Percentiles rank a stretch among this genome's conserved stretches.
Evolutionary conservation across 2,113 vertebrate species (phyloP).

Genomic region (Mus spicilegus): DNA sequence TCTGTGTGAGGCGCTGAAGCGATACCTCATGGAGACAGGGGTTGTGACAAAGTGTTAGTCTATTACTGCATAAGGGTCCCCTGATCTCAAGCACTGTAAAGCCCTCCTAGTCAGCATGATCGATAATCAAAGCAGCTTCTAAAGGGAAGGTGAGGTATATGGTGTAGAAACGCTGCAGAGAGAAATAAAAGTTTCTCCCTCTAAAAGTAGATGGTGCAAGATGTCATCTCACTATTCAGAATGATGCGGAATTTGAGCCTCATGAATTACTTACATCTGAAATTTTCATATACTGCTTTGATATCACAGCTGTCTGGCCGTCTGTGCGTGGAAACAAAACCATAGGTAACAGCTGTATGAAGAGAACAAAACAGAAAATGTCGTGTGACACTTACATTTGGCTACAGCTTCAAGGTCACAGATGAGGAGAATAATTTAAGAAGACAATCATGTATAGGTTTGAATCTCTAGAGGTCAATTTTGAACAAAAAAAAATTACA

Average conservation of each 20-base stretch:
- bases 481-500: conserved; percentile 12
- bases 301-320: background rate
- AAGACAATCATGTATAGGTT: background rate
- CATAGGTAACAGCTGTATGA: background rate
- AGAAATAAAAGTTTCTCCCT: background rate
- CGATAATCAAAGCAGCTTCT: background rate
- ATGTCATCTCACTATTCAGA: background rate
- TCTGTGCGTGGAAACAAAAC: background rate
- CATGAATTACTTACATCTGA: background rate
- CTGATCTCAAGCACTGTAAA: background rate
- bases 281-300: background rate
- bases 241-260: background rate
- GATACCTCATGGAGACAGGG: background rate
- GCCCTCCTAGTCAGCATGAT: background rate
- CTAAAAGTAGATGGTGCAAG: background rate
- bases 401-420: background rate
- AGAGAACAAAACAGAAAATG: background rate
- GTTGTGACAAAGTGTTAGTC: background rate
- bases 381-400: background rate
- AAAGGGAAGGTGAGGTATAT: background rate
- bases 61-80: background rate
- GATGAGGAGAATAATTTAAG: background rate
- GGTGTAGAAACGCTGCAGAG: background rate
- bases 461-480: background rate
- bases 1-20: too few relatives aligned